These are phyloP conservation scores for Epiblema foenella DNA, from an alignment of 2,888 invertebrate species.

Conservation along the genomic window DNA sequence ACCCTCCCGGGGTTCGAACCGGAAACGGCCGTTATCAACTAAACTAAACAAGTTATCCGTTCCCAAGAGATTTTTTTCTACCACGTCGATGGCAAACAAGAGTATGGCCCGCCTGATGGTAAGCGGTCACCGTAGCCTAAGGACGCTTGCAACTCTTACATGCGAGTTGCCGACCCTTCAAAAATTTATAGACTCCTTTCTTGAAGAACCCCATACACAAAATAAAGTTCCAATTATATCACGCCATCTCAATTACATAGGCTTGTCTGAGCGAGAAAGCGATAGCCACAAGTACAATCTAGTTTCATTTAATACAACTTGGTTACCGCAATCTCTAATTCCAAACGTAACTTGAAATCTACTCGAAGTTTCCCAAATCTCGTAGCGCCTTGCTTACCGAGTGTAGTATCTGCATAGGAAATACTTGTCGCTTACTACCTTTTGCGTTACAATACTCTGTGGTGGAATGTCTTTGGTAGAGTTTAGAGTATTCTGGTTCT, in stretches of 20 bases:
- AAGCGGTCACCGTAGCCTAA: too few species aligned
- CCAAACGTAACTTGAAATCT: constrained; percentile 20
- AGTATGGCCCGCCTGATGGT: too few species aligned
- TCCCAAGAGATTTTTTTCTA: too few species aligned
- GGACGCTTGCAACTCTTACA: too few species aligned
- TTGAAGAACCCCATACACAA: too few species aligned
- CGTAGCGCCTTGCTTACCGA: background rate
- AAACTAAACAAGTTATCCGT: too few species aligned
- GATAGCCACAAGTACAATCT: background rate
- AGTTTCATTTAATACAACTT: constrained; percentile 11
- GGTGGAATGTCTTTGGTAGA: constrained; percentile 21
- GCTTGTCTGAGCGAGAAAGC: background rate
- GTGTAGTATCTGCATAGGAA: background rate
- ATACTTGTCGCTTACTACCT: background rate
- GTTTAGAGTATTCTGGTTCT: constrained; percentile 13
- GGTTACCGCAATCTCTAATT: constrained; percentile 23
- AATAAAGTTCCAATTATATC: background rate
- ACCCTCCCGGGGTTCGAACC: too few species aligned
- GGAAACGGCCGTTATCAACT: too few species aligned
- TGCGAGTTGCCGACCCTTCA: too few species aligned
- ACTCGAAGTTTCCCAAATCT: constrained; percentile 1
- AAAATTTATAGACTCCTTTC: too few species aligned
- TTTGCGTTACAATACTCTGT: background rate
- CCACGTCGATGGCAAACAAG: too few species aligned
- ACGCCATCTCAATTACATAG: background rate